phyloP scores from a whole-genome alignment of 2,888 invertebrate species.

The Rosalia funebris region DNA sequence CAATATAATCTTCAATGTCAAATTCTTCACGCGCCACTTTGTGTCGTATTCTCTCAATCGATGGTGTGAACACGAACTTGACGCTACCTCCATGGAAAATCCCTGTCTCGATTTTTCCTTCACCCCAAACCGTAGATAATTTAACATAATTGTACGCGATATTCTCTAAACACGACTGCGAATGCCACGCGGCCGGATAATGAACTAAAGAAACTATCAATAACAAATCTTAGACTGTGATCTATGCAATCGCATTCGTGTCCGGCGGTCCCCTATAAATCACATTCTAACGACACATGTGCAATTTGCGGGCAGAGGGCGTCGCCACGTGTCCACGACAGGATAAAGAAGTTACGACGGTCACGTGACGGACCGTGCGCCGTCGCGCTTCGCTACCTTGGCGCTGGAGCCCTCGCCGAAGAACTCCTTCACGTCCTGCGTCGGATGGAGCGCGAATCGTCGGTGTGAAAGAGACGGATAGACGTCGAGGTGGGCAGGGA shows the following conservation, averaged over 20 bases:
- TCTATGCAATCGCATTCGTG: neutral
- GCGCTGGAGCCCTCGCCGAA: neutral
- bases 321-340: conserved; percentile 62
- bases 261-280: conserved; percentile 11
- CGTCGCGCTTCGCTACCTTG: conserved; percentile 62
- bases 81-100: conserved; percentile 4
- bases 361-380: conserved; percentile 61
- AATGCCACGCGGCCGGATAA: conserved; percentile 60
- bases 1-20: no score
- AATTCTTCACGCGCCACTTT: no score
- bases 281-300: conserved; percentile 55
- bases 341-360: conserved; percentile 62
- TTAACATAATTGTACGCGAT: conserved; percentile 62
- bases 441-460: neutral
- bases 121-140: conserved; percentile 58
- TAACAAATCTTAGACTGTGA: conserved; percentile 61
- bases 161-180: conserved; percentile 62
- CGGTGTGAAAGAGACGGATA: conserved; percentile 25
- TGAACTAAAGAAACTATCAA: conserved; percentile 65
- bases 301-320: conserved; percentile 65
- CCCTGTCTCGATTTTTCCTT: conserved; percentile 8
- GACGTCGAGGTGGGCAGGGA: neutral
- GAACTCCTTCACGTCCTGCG: conserved; percentile 12
- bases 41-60: no score
- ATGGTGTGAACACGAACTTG: conserved; percentile 9